Evolutionary conservation across 2,113 vertebrate species (phyloP).

Genomic region (Labrus mixtus): DNA sequence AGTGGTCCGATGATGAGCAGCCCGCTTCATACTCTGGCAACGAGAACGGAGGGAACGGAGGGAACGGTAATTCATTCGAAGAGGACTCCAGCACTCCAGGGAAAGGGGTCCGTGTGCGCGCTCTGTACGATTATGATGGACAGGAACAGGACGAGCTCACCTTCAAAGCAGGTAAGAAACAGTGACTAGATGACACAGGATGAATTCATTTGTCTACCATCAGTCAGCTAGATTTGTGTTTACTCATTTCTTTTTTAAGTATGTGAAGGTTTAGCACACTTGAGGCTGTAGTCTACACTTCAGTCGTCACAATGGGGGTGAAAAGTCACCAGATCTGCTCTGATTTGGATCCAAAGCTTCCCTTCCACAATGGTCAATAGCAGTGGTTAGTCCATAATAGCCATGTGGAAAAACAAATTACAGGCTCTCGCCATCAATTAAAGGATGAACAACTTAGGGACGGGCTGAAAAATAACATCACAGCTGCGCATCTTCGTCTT

Average conservation of each 20-base stretch:
- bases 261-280: too few relatives aligned
- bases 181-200: neutral
- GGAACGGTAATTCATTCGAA: conserved; percentile 93
- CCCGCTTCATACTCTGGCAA: conserved; percentile 87
- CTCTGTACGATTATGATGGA: conserved; percentile 96
- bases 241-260: too few relatives aligned
- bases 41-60: conserved; percentile 93
- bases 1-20: conserved; percentile 97
- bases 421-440: conserved; percentile 57
- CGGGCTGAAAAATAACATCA: neutral
- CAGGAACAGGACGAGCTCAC: conserved; percentile 98
- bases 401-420: conserved; percentile 65
- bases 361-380: conserved; percentile 38
- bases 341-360: conserved; percentile 4
- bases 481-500: conserved; percentile 30
- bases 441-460: too few relatives aligned
- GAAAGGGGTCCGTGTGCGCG: conserved; percentile 89
- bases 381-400: conserved; percentile 66
- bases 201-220: neutral
- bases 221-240: neutral
- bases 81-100: conserved; percentile 86
- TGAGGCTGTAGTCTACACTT: too few relatives aligned
- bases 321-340: conserved; percentile 6
- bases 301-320: conserved; percentile 22
- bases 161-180: conserved; percentile 93